phyloP scores from a whole-genome alignment of 2,888 invertebrate genomes.

The Eristalis arbustorum region DNA sequence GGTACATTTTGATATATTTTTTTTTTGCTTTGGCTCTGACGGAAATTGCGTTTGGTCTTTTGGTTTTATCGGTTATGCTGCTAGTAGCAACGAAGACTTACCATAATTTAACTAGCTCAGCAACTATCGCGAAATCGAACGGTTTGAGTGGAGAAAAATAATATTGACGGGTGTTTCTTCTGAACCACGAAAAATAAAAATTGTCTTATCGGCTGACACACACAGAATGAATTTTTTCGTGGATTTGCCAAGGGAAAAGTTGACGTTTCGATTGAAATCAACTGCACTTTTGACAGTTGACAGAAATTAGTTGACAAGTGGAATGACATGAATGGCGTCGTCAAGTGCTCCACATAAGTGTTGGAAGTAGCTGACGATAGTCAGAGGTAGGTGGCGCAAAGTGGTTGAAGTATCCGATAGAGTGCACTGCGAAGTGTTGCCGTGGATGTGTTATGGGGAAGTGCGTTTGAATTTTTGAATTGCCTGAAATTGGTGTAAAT shows the following conservation, averaged over 20 bases:
- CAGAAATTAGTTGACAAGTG: constrained; percentile 28
- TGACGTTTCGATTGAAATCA: constrained; percentile 50
- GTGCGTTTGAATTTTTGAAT: no score
- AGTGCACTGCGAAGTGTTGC: background rate
- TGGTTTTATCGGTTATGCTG: constrained; percentile 46
- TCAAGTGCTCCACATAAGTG: background rate
- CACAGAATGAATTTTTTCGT: constrained; percentile 45
- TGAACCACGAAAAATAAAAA: constrained; percentile 25
- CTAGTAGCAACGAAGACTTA: constrained; percentile 62
- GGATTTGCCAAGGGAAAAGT: constrained; percentile 50
- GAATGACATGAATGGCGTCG: constrained; percentile 21
- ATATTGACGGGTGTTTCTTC: background rate
- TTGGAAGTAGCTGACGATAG: background rate
- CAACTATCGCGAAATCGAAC: constrained; percentile 48
- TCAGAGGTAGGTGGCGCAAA: background rate
- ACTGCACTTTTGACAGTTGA: constrained; percentile 55
- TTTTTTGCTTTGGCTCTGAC: constrained; percentile 29
- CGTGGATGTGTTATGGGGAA: background rate
- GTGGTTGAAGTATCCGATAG: background rate
- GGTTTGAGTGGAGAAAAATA: constrained; percentile 8
- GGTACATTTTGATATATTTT: no score
- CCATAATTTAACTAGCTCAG: constrained; percentile 58
- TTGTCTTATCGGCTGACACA: constrained; percentile 58
- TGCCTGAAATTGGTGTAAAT: no score
- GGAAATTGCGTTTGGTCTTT: constrained; percentile 49